Conservation (phyloP, 2,888 invertebrate genomes). For the Mycalesis mineus region DNA sequence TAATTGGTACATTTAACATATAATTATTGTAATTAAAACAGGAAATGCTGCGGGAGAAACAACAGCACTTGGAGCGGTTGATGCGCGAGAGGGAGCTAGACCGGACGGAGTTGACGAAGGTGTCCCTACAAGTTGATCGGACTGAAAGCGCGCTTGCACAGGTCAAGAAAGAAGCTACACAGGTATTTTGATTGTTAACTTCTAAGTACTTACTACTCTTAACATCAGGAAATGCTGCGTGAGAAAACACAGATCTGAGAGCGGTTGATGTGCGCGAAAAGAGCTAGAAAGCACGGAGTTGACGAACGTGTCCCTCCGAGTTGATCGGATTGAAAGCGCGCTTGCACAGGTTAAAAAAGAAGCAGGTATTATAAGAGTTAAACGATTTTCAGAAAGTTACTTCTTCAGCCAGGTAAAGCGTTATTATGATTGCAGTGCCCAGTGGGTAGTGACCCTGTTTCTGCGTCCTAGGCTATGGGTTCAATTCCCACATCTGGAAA, state of each 20-base stretch:
- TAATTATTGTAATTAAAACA: constrained; percentile 47
- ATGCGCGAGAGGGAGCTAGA: constrained; percentile 95
- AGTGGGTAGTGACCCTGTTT: no score
- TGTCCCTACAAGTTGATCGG: constrained; percentile 88
- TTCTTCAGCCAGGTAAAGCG: no score
- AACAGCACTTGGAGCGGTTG: constrained; percentile 94
- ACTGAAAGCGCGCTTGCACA: constrained; percentile 81
- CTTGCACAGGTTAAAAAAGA: constrained; percentile 79
- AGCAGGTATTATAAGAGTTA: no score
- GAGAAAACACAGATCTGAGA: constrained; percentile 97
- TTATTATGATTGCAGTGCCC: no score
- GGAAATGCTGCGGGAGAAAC: constrained; percentile 95
- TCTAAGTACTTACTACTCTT: neutral
- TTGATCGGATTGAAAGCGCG: constrained; percentile 86
- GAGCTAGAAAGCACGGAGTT: constrained; percentile 94
- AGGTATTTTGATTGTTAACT: constrained; percentile 77
- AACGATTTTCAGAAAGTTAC: no score
- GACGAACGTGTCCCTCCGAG: constrained; percentile 88
- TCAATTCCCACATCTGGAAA: no score
- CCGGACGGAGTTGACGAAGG: constrained; percentile 90
- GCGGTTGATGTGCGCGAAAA: constrained; percentile 91
- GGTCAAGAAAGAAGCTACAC: constrained; percentile 81
- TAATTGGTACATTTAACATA: constrained; percentile 1
- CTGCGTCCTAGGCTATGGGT: no score
- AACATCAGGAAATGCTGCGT: constrained; percentile 87